phyloP scores from a whole-genome alignment of 1,140 invertebrate genomes.

The Zaprionus africanus region DNA sequence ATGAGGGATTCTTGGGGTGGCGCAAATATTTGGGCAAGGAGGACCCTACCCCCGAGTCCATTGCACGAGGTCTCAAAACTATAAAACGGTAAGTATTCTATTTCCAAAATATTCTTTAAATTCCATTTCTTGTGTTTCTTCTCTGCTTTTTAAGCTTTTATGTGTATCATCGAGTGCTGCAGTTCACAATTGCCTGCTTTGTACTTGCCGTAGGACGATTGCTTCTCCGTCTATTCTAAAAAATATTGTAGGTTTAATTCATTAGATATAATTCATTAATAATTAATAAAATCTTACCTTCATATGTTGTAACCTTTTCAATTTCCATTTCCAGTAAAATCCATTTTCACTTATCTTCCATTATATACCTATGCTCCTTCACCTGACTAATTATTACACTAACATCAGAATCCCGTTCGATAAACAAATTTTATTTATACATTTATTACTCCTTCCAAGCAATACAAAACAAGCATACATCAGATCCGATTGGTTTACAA shows the following conservation, averaged over 20 bases:
- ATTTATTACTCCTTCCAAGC: slow-evolving; percentile 11
- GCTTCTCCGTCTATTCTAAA: not conserved
- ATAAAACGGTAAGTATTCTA: slow-evolving; percentile 21
- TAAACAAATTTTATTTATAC: slow-evolving; percentile 40
- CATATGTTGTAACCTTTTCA: not conserved
- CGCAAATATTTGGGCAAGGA: slow-evolving; percentile 89
- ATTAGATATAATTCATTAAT: too few species aligned
- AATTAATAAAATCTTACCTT: slow-evolving; percentile 1
- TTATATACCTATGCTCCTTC: not conserved
- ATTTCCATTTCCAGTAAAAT: not conserved
- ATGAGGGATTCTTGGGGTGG: slow-evolving; percentile 87
- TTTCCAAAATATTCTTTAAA: not conserved
- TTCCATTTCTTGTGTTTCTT: not conserved
- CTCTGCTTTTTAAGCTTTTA: slow-evolving; percentile 8
- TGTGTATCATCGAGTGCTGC: slow-evolving; percentile 17
- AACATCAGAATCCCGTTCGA: slow-evolving; percentile 2
- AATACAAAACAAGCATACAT: slow-evolving; percentile 41
- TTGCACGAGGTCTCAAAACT: slow-evolving; percentile 80
- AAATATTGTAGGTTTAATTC: not conserved
- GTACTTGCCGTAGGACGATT: not conserved
- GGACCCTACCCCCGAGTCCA: slow-evolving; percentile 85
- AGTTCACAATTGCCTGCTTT: not conserved
- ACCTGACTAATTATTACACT: not conserved
- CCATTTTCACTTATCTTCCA: not conserved
- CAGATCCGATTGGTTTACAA: slow-evolving; percentile 1